Percentiles rank a stretch among this genome's conserved stretches.
phyloP scores from a whole-genome alignment of 2,888 invertebrate genomes.

The Chesias legatella region DNA sequence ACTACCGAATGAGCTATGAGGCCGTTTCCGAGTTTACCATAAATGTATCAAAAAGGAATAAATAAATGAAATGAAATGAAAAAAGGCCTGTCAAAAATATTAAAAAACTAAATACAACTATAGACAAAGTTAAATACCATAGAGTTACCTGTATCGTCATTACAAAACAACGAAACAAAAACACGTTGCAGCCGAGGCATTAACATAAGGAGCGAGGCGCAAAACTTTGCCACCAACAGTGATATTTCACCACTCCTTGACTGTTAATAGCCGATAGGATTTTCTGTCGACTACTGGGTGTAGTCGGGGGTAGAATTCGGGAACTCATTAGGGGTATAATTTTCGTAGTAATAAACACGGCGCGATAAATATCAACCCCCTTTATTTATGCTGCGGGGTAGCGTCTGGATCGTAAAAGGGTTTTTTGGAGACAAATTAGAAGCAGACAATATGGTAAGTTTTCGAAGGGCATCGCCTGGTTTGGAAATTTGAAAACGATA shows the following conservation, averaged over 20 bases:
- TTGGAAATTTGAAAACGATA: constrained; percentile 4
- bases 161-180: constrained; percentile 31
- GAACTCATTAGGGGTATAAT: constrained; percentile 79
- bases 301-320: constrained; percentile 56
- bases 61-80: too few relatives aligned
- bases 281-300: constrained; percentile 54
- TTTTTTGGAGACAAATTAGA: constrained; percentile 35
- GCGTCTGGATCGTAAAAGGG: constrained; percentile 32
- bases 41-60: too few relatives aligned
- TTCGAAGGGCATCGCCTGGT: background rate
- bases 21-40: too few relatives aligned
- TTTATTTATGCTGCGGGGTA: constrained; percentile 59
- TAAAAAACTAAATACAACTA: too few relatives aligned
- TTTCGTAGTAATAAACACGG: constrained; percentile 77
- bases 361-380: constrained; percentile 76
- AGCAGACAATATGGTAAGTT: constrained; percentile 16
- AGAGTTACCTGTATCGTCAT: constrained; percentile 4
- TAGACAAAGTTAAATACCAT: too few relatives aligned
- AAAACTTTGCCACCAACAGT: constrained; percentile 45
- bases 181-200: constrained; percentile 44
- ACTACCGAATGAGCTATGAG: too few relatives aligned
- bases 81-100: too few relatives aligned
- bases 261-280: constrained; percentile 79
- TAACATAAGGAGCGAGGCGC: constrained; percentile 60
- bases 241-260: constrained; percentile 71